Evolutionary conservation across 1,140 invertebrate genomes (phyloP).

Genomic region (Hirudo medicinalis): DNA sequence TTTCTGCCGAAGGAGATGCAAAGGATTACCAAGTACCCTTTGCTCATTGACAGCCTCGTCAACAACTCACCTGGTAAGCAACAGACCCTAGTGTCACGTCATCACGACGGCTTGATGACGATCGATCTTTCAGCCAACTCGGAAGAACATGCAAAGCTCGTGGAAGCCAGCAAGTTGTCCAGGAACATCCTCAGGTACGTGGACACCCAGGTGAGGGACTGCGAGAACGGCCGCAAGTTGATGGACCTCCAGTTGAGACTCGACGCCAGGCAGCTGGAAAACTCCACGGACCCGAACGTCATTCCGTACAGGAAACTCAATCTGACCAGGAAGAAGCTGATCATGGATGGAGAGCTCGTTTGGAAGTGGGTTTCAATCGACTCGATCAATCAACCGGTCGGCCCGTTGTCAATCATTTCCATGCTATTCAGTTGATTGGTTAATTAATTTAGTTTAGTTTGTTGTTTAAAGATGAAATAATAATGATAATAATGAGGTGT

Average conservation of each 20-base stretch:
- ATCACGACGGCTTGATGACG: not conserved
- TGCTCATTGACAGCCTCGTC: conserved; percentile 75
- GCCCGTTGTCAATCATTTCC: not conserved
- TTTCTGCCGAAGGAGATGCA: conserved; percentile 81
- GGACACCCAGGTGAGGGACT: conserved; percentile 55
- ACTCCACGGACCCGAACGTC: conserved; percentile 47
- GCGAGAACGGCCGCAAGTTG: conserved; percentile 74
- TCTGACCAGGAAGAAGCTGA: conserved; percentile 63
- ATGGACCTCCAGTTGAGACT: conserved; percentile 71
- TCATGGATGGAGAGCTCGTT: conserved; percentile 67
- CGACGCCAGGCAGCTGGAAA: conserved; percentile 48
- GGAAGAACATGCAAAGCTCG: conserved; percentile 1
- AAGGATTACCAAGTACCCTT: conserved; percentile 85
- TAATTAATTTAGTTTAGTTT: too few species aligned
- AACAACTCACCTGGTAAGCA: conserved; percentile 50
- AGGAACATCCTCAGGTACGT: conserved; percentile 7
- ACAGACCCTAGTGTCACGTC: not conserved
- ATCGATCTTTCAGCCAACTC: not conserved
- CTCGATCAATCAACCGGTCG: not conserved
- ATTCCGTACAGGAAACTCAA: conserved; percentile 60
- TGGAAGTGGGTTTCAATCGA: conserved; percentile 43
- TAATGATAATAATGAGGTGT: too few species aligned
- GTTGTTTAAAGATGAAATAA: too few species aligned
- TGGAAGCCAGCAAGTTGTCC: conserved; percentile 2
- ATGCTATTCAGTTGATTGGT: too few species aligned